These are phyloP conservation scores for Isurus oxyrinchus DNA, from an alignment of 2,113 vertebrate genomes.

Conservation along the genomic window DNA sequence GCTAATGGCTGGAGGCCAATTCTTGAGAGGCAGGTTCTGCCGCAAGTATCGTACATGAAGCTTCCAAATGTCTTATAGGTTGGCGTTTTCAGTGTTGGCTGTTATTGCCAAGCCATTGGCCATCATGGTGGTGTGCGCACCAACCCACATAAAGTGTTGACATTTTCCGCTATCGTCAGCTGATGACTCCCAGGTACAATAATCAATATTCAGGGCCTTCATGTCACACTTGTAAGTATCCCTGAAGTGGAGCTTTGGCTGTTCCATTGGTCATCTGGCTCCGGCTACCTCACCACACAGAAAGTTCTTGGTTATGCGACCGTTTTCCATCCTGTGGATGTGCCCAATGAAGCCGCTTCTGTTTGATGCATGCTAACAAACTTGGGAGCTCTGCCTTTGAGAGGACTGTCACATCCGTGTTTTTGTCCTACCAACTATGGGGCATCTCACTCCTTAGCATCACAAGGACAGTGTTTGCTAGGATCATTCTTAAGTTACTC, in stretches of 20 bases:
- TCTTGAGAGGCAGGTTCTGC: not conserved
- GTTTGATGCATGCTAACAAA: not conserved
- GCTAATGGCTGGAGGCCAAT: not conserved
- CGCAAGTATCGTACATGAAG: not conserved
- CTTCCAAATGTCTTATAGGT: not conserved
- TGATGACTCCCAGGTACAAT: not conserved
- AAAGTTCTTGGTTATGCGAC: not conserved
- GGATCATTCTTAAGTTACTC: not conserved
- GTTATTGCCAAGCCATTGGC: not conserved
- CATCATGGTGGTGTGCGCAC: not conserved
- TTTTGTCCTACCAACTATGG: not conserved
- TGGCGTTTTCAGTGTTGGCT: not conserved
- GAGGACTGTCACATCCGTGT: not conserved
- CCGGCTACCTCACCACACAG: not conserved
- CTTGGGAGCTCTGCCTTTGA: not conserved
- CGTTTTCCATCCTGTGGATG: not conserved
- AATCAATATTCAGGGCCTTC: not conserved
- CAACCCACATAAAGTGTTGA: not conserved
- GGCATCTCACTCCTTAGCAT: not conserved
- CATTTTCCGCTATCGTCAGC: not conserved
- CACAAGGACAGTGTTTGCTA: not conserved
- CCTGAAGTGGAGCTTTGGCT: not conserved
- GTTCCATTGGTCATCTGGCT: not conserved
- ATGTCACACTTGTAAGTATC: not conserved
- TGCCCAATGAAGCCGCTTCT: not conserved